Percentiles rank a stretch among this genome's conserved stretches.
These are phyloP conservation scores for Hetaerina americana DNA, from an alignment of 1,140 invertebrate genomes.

Conservation along the genomic window DNA sequence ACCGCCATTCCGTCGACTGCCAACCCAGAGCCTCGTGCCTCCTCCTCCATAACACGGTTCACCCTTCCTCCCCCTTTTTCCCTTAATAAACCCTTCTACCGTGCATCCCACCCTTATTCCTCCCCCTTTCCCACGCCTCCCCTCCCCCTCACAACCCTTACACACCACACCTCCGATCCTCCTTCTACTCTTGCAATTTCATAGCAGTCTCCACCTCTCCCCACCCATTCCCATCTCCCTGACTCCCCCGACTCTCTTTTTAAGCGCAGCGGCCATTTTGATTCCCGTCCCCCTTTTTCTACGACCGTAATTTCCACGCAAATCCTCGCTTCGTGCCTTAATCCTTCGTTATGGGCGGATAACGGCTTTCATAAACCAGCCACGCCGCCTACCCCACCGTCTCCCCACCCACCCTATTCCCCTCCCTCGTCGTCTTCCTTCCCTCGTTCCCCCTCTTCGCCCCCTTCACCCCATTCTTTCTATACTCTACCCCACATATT, in stretches of 20 bases:
- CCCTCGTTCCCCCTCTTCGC: not conserved
- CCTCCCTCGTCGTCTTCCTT: not conserved
- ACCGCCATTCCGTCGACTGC: too few species aligned
- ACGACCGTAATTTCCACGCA: not conserved
- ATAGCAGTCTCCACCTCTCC: not conserved
- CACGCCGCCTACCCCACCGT: too few species aligned
- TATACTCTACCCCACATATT: too few species aligned
- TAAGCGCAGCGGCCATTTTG: not conserved
- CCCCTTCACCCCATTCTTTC: not conserved
- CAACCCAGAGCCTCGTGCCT: too few species aligned
- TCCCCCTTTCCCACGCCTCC: too few species aligned
- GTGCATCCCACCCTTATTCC: too few species aligned
- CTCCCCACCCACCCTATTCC: not conserved
- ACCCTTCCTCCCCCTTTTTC: too few species aligned
- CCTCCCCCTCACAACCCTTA: too few species aligned
- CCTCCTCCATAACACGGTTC: too few species aligned
- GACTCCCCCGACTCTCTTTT: not conserved
- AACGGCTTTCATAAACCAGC: not conserved
- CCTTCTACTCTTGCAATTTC: too few species aligned
- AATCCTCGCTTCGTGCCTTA: not conserved
- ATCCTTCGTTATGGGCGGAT: not conserved
- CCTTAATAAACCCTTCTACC: too few species aligned
- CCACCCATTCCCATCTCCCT: not conserved
- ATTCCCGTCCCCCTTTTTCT: not conserved
- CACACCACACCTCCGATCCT: not conserved